Evolutionary conservation across 1,140 invertebrate genomes (phyloP).

Genomic region (Micrasema longulum): DNA sequence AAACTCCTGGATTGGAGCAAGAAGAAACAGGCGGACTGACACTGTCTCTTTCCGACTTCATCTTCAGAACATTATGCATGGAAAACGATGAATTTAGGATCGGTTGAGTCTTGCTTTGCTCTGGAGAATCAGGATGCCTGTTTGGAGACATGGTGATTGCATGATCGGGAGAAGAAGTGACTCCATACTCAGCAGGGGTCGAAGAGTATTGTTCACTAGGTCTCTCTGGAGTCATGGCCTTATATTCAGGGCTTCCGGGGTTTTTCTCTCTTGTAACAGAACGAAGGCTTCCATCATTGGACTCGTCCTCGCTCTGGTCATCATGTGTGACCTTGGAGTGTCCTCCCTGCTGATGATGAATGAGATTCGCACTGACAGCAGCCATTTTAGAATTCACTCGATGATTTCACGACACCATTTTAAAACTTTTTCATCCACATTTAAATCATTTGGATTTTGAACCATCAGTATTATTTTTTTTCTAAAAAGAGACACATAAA

Average conservation of each 20-base stretch:
- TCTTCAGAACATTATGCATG: conserved; percentile 63
- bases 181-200: conserved; percentile 17
- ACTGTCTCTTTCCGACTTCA: conserved; percentile 65
- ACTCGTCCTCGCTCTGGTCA: conserved; percentile 52
- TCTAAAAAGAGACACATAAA: no score
- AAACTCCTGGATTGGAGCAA: conserved; percentile 58
- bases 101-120: neutral
- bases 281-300: conserved; percentile 50
- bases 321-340: conserved; percentile 39
- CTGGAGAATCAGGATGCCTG: conserved; percentile 14
- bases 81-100: conserved; percentile 62
- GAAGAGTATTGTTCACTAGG: conserved; percentile 4
- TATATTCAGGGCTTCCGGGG: conserved; percentile 45
- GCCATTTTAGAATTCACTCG: no score
- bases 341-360: conserved; percentile 49
- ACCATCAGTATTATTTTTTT: no score
- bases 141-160: conserved; percentile 1
- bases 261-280: conserved; percentile 37
- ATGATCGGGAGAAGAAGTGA: conserved; percentile 12
- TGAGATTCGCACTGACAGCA: conserved; percentile 51
- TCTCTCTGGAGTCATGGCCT: conserved; percentile 42
- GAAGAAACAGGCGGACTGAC: conserved; percentile 60
- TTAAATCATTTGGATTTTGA: neutral
- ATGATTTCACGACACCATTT: conserved; percentile 42
- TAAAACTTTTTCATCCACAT: neutral